These are phyloP conservation scores for Peromyscus leucopus DNA, from an alignment of 2,113 vertebrate species.

Conservation along the genomic window DNA sequence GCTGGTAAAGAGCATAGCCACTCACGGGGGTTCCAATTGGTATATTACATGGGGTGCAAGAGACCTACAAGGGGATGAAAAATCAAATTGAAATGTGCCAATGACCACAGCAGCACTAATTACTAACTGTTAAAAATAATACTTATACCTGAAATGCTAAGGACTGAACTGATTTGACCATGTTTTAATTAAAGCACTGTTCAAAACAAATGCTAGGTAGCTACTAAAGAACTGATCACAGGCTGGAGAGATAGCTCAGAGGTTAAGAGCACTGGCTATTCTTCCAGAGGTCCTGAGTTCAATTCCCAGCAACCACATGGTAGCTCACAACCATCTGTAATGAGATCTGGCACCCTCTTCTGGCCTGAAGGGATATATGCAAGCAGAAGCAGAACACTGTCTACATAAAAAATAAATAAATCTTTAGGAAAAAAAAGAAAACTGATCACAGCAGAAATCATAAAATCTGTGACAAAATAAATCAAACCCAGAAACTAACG, in stretches of 20 bases:
- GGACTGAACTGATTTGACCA: background rate
- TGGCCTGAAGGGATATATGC: too few species aligned
- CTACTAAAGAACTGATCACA: conserved; percentile 44
- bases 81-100: conserved; percentile 52
- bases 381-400: too few species aligned
- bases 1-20: conserved; percentile 94
- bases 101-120: background rate
- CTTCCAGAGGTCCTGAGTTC: too few species aligned
- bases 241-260: too few species aligned
- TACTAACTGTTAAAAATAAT: conserved; percentile 4
- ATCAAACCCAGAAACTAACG: conserved; percentile 24
- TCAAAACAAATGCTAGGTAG: conserved; percentile 37
- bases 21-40: conserved; percentile 91
- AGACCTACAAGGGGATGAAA: conserved; percentile 83
- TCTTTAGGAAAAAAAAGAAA: conserved; percentile 8
- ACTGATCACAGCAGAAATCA: conserved; percentile 7
- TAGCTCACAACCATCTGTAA: too few species aligned
- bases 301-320: too few species aligned
- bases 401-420: too few species aligned
- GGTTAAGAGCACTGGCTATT: too few species aligned
- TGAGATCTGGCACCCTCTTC: too few species aligned
- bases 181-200: conserved; percentile 35
- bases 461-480: conserved; percentile 6
- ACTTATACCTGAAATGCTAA: conserved; percentile 19
- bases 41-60: conserved; percentile 90